These are phyloP conservation scores for Epinotia ramella DNA, from an alignment of 2,888 invertebrate species.

Conservation along the genomic window DNA sequence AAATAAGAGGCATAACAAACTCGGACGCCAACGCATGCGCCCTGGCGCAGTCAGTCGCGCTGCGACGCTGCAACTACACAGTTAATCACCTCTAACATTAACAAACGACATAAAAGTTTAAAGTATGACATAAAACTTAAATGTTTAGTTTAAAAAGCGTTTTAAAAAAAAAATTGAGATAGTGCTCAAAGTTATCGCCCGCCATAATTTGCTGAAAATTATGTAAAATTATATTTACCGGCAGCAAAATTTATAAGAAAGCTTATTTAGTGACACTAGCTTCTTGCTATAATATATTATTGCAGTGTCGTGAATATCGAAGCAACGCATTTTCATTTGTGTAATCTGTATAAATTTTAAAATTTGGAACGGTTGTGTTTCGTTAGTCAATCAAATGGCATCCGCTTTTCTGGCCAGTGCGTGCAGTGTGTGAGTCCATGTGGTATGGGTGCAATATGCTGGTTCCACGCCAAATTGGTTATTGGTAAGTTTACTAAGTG, in stretches of 20 bases:
- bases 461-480: constrained; percentile 79
- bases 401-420: constrained; percentile 13
- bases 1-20: constrained; percentile 48
- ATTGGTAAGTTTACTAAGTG: constrained; percentile 67
- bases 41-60: constrained; percentile 64
- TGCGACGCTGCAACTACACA: constrained; percentile 59
- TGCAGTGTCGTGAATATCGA: too few species aligned
- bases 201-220: constrained; percentile 1
- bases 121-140: not conserved
- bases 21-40: constrained; percentile 50
- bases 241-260: not conserved
- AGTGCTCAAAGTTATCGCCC: not conserved
- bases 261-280: not conserved
- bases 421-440: constrained; percentile 47
- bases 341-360: not conserved
- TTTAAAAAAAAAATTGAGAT: not conserved
- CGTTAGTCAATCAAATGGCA: constrained; percentile 7
- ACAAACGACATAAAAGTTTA: constrained; percentile 3
- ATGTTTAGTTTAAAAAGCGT: not conserved
- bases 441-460: constrained; percentile 80
- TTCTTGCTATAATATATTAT: too few species aligned
- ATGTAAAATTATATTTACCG: constrained; percentile 21
- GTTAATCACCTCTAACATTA: constrained; percentile 10
- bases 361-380: constrained; percentile 13
- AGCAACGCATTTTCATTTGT: not conserved